phyloP scores from a whole-genome alignment of 2,113 vertebrate genomes.

The Bubalus kerabau region DNA sequence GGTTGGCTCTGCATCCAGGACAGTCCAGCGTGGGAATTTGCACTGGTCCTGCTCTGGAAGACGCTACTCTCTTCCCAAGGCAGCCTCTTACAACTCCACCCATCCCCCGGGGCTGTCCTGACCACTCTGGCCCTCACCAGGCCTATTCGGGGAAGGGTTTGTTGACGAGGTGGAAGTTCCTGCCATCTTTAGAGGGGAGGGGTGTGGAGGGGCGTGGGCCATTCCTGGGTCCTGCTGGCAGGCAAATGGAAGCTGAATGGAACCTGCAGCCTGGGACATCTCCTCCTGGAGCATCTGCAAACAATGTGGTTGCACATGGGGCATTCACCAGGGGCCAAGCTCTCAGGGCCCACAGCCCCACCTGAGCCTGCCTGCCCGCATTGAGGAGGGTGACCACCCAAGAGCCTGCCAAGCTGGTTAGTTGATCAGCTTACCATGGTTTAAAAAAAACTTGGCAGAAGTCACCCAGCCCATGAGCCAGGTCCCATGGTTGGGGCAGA shows the following conservation, averaged over 20 bases:
- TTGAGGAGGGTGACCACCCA: neutral
- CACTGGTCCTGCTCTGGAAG: neutral
- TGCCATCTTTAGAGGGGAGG: neutral
- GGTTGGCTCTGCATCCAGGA: neutral
- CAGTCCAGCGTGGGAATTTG: neutral
- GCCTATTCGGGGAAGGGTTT: neutral
- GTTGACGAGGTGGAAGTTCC: neutral
- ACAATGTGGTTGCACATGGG: accelerated
- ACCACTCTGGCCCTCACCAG: neutral
- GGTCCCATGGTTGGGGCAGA: neutral
- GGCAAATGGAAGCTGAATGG: neutral
- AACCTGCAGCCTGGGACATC: neutral
- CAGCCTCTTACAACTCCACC: neutral
- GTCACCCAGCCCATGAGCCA: neutral
- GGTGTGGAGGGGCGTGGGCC: accelerated
- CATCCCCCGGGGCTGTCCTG: neutral
- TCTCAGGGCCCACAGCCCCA: neutral
- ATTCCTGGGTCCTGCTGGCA: neutral
- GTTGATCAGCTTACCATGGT: neutral
- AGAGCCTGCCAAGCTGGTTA: neutral
- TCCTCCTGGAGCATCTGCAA: neutral
- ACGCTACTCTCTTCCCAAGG: neutral
- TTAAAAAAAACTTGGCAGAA: neutral
- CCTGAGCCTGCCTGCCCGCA: neutral
- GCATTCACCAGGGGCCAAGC: neutral